Percentiles rank a stretch among this genome's conserved stretches.
phyloP scores from a whole-genome alignment of 35 echinoderm and acorn worm species.

The Ptychodera flava region DNA sequence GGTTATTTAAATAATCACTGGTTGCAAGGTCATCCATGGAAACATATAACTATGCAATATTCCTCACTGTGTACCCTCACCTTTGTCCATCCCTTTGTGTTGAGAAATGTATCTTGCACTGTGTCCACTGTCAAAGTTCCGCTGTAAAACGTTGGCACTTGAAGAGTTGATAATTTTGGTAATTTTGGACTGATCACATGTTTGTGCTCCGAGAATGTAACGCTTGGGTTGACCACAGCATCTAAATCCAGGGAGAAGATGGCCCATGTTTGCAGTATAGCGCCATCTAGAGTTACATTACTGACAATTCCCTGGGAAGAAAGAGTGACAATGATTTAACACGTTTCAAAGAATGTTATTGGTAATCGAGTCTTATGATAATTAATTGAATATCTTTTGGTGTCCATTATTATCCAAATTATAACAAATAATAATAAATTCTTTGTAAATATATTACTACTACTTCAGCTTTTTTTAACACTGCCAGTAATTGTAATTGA shows the following conservation, averaged over 20 bases:
- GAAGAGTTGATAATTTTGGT: constrained; percentile 2
- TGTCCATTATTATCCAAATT: constrained; percentile 5
- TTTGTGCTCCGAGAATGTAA: not conserved
- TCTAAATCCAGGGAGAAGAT: constrained; percentile 76
- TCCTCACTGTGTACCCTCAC: too few relatives aligned
- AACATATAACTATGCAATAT: too few relatives aligned
- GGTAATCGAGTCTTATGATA: not conserved
- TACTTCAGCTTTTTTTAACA: too few relatives aligned
- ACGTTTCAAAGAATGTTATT: not conserved
- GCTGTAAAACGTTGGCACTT: constrained; percentile 62
- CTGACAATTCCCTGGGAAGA: constrained; percentile 51
- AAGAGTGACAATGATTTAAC: not conserved
- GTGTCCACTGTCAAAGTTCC: constrained; percentile 39
- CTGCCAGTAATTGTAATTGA: too few relatives aligned
- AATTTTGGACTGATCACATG: not conserved
- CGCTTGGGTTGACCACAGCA: constrained; percentile 26
- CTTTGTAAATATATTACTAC: too few relatives aligned
- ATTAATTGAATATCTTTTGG: too few relatives aligned
- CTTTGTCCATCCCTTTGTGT: not conserved
- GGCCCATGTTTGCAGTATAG: constrained; percentile 46
- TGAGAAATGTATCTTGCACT: constrained; percentile 18
- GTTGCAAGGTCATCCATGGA: too few relatives aligned
- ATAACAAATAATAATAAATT: too few relatives aligned
- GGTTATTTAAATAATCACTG: too few relatives aligned
- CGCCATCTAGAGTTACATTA: constrained; percentile 62